Base-by-base conservation (phyloP, 2,888 invertebrate genomes). In the Ypsolopha scabrella region DNA sequence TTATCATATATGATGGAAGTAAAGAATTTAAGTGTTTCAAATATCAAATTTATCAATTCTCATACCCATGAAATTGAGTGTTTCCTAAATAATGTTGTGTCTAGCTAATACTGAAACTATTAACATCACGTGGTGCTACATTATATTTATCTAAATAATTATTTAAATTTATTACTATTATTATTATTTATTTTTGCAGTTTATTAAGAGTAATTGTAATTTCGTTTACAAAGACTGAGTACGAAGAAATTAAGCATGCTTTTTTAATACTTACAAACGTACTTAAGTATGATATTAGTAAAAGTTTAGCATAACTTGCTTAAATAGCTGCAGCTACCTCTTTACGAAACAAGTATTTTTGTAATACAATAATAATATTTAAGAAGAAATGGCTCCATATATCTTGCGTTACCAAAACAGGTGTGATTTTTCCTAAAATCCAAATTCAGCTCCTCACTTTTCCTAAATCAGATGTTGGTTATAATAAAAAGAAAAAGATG, bases 271-370 rank as follows among this genome's bases (percentile, higher is more conserved):
- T 33, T 33, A 9, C 34, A 33, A 1, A 33, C 14, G 8, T 24
- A 9, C 7, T 6, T 9, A 6, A 24, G 7, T 24, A 24, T 24
- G 24, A 24, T 24, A 24, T 24, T 24, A 24, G 24, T 24, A 24
- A 24, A 35, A 34, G n/a, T n/a, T 45, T 10, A 43, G 24, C 34
- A 45, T 24, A 13, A 45, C n/a, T 45, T 9, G 6, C 7, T 65
- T 63, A 56, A 66, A 62, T 61, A 58, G 73, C 73, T 75, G 73
- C 72, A 78, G 75, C 82, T 82, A 83, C 83, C 81, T 82, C 83
- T 81, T 67, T 64, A 43, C 34, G 45, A 51, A 70, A 75, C 69
- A 78, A 70, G 67, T 83, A 81, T 81, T 80, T 81, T 80, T 82
- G 66, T 83, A 80, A 67, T 65, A n/a, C 7, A 46, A 35, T 46